Evolutionary conservation across 1,140 invertebrate species (phyloP), one percentile per base, ranked within the genome.

Genomic region (Scaptomyza montana): DNA sequence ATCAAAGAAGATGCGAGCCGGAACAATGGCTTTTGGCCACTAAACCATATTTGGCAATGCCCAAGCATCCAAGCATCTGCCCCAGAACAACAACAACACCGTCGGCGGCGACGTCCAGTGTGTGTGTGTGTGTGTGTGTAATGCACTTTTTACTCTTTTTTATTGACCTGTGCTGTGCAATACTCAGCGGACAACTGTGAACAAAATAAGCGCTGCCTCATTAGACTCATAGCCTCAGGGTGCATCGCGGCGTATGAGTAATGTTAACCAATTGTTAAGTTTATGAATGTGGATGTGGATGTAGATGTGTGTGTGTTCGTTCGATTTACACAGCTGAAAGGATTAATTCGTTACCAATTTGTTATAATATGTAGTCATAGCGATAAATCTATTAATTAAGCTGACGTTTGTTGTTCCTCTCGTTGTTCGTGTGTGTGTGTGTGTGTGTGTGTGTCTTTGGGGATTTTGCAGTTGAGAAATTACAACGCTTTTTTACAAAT

Each of bases 331-430:
- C 85, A 69, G 76, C 76, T 77, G 80, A 78, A 77, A 87, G 82
- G 84, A 89, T 89, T 89, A 89, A 89, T 89, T 85, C 80, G 86
- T 85, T 89, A 89, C 61, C 85, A 89, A 89, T 78, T 78, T 85
- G 78, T 77, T 81, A 73, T 86, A 87, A 87, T 85, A 89, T 85
- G 62, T 75, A 76, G 68, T 71, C 64, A 85, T 78, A 80, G 77
- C 71, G 73, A 89, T 89, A 89, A 89, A 85, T 89, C 85, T 89
- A 89, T 89, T 89, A 89, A 89, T 89, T 89, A 89, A 89, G 85
- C 72, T 70, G 78, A 89, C 79, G 69, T 70, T 80, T 79, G 75
- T 87, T 81, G 65, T 63, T 41, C 16, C 43, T 68, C 49, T 33
- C 2, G 16, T 75, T 65, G 77, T 39, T 56, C 54, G 7, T 54